These are phyloP conservation scores for Zosterops japonicus DNA, from an alignment of 2,113 vertebrate genomes.

Conservation along the genomic window DNA sequence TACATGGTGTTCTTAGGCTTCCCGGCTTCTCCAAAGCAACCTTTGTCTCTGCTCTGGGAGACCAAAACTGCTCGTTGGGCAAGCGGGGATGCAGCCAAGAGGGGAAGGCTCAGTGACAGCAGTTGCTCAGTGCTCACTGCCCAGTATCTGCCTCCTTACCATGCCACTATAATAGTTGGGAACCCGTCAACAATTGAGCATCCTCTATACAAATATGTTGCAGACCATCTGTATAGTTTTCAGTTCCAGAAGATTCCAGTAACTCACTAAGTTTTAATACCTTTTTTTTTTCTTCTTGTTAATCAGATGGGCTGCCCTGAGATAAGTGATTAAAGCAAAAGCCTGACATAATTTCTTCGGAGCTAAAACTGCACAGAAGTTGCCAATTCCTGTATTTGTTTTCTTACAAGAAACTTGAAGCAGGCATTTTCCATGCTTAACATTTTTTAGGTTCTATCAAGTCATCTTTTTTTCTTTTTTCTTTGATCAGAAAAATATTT, in stretches of 20 bases:
- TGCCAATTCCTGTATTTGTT: conserved; percentile 27
- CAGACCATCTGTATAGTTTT: conserved; percentile 70
- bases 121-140: conserved; percentile 71
- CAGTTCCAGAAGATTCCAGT: conserved; percentile 67
- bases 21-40: conserved; percentile 76
- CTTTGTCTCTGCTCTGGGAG: conserved; percentile 75
- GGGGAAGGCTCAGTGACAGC: conserved; percentile 67
- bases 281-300: background rate
- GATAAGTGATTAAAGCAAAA: conserved; percentile 44
- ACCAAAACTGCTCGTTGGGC: conserved; percentile 62
- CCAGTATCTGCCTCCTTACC: conserved; percentile 68
- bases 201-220: conserved; percentile 63
- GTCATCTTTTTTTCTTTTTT: background rate
- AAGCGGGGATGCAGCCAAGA: conserved; percentile 71
- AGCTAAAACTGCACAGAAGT: conserved; percentile 31
- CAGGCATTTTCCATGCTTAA: background rate
- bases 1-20: conserved; percentile 77
- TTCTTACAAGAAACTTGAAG: background rate
- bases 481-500: background rate
- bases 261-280: conserved; percentile 60
- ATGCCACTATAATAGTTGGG: conserved; percentile 66
- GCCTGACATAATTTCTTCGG: conserved; percentile 1
- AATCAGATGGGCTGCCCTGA: conserved; percentile 40
- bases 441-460: background rate
- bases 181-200: conserved; percentile 61